Evolutionary conservation across 2,797 vertebrate genomes (phyloP).

Genomic region (Arctocebus calabarensis): DNA sequence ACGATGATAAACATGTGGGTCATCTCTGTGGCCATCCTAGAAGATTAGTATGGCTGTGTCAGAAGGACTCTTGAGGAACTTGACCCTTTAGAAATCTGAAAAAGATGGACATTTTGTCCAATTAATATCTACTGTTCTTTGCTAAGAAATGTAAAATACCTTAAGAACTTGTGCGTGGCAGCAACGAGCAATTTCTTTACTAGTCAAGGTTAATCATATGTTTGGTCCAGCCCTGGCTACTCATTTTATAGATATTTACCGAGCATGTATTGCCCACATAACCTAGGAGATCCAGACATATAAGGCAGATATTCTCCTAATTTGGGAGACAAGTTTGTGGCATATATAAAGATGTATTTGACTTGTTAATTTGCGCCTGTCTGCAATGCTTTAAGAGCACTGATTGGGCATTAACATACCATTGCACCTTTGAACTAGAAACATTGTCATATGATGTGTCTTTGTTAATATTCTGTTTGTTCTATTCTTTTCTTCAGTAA

Average conservation of each 20-base stretch:
- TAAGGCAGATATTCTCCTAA: background rate
- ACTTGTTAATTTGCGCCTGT: background rate
- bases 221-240: background rate
- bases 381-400: conserved; percentile 7
- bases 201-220: background rate
- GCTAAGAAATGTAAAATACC: conserved; percentile 60
- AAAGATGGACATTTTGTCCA: conserved; percentile 43
- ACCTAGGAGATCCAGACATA: background rate
- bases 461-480: background rate
- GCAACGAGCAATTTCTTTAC: conserved; percentile 21
- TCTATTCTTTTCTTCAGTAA: conserved; percentile 6
- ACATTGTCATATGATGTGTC: background rate
- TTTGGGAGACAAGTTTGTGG: background rate
- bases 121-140: conserved; percentile 6
- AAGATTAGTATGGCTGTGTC: conserved; percentile 9
- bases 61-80: conserved; percentile 50
- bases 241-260: conserved; percentile 27
- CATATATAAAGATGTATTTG: conserved; percentile 37
- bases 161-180: conserved; percentile 15
- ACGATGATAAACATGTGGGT: conserved; percentile 16
- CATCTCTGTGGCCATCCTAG: background rate
- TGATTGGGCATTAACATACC: background rate
- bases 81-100: conserved; percentile 33
- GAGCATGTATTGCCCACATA: background rate
- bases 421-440: conserved; percentile 3